Conservation (phyloP, 2,888 invertebrate species). For the Platycnemis pennipes region DNA sequence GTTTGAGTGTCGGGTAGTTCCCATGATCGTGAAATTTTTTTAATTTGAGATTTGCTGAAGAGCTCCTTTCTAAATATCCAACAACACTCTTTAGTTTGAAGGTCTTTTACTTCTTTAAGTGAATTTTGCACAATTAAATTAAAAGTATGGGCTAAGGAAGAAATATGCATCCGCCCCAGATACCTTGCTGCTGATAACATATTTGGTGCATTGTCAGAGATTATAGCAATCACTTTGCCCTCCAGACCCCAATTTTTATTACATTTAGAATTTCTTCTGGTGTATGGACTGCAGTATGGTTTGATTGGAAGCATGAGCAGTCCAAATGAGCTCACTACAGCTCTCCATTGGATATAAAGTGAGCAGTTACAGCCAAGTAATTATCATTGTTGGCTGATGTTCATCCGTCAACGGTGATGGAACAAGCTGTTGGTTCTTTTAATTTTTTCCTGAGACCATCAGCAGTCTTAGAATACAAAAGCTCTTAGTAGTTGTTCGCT, state of each 20-base stretch:
- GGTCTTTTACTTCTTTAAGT: not conserved
- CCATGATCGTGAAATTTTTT: not conserved
- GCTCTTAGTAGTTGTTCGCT: not conserved
- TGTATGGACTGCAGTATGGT: not conserved
- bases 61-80: not conserved
- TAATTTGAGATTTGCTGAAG: not conserved
- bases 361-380: not conserved
- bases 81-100: not conserved
- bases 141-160: not conserved
- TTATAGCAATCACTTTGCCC: not conserved
- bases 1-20: not conserved
- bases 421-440: too few relatives aligned
- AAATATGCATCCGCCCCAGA: not conserved
- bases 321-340: not conserved
- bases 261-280: not conserved
- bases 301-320: not conserved
- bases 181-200: not conserved
- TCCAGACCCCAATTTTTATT: not conserved
- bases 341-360: not conserved
- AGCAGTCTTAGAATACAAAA: too few relatives aligned
- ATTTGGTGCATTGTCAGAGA: not conserved
- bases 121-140: not conserved
- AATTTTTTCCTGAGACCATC: too few relatives aligned
- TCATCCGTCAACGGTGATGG: conserved; percentile 10
- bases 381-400: not conserved